These are phyloP conservation scores for Mohoua ochrocephala DNA, from an alignment of 2,113 vertebrate species.

Conservation along the genomic window DNA sequence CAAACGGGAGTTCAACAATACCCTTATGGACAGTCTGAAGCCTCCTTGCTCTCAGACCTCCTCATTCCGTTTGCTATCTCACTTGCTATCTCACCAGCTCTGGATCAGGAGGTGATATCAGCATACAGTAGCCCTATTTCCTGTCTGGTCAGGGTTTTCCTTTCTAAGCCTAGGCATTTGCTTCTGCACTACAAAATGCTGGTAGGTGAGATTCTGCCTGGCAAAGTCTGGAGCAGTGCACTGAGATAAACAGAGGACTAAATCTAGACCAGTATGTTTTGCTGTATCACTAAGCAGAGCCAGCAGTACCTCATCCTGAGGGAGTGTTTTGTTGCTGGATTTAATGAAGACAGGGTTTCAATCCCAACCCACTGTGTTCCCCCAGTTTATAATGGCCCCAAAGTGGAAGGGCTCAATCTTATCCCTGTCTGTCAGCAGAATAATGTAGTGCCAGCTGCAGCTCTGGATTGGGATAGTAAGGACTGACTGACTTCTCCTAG, in stretches of 20 bases:
- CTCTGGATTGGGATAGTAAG: not conserved
- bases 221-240: not conserved
- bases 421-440: not conserved
- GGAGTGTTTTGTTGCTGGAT: not conserved
- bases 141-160: not conserved
- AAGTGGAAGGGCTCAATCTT: not conserved
- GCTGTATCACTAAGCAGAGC: not conserved
- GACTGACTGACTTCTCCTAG: not conserved
- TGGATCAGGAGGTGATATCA: not conserved
- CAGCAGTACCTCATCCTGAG: not conserved
- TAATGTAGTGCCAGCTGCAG: not conserved
- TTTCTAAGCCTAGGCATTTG: not conserved
- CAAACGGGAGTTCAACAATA: not conserved
- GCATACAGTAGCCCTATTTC: not conserved
- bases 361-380: accelerated
- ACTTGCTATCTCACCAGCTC: too few species aligned
- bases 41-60: not conserved
- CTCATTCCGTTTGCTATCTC: not conserved
- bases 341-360: not conserved
- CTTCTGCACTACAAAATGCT: not conserved
- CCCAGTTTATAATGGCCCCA: not conserved
- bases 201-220: not conserved
- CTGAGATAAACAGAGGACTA: not conserved
- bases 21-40: not conserved
- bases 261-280: not conserved